These are phyloP conservation scores for Cerastoderma edule DNA, from an alignment of 2,888 invertebrate species.

Conservation along the genomic window DNA sequence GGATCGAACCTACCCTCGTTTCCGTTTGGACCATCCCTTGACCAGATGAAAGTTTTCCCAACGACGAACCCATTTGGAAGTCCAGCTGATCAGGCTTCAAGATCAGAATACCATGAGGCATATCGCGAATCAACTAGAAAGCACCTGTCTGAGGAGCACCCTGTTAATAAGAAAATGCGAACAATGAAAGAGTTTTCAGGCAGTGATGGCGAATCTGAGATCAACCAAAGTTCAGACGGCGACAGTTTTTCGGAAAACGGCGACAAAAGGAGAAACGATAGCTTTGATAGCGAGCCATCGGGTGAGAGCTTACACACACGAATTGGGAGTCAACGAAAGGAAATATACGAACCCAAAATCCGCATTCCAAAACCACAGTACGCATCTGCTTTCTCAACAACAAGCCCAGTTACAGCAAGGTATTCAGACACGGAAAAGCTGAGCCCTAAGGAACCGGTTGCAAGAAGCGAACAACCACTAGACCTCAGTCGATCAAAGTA, in stretches of 20 bases:
- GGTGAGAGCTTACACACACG: constrained; percentile 25
- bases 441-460: constrained; percentile 86
- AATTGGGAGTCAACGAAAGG: not conserved
- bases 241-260: constrained; percentile 51
- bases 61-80: constrained; percentile 26
- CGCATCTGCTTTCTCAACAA: constrained; percentile 60
- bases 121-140: constrained; percentile 15
- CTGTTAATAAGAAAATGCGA: constrained; percentile 40
- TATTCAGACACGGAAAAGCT: constrained; percentile 1
- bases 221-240: constrained; percentile 58
- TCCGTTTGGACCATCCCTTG: constrained; percentile 59
- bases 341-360: not conserved
- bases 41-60: constrained; percentile 53
- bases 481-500: constrained; percentile 90
- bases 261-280: constrained; percentile 44
- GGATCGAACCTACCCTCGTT: constrained; percentile 58
- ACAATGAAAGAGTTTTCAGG: constrained; percentile 48
- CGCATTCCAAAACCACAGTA: constrained; percentile 26
- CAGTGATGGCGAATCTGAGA: constrained; percentile 59
- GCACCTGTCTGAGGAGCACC: constrained; percentile 39
- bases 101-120: constrained; percentile 21
- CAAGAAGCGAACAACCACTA: constrained; percentile 85
- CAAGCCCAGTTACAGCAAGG: constrained; percentile 15
- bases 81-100: constrained; percentile 25
- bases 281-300: constrained; percentile 42